Evolutionary conservation across 53 echinoderm and acorn worm genomes (phyloP), one percentile per base, ranked within the genome.

Genomic region (Apostichopus leukothele): DNA sequence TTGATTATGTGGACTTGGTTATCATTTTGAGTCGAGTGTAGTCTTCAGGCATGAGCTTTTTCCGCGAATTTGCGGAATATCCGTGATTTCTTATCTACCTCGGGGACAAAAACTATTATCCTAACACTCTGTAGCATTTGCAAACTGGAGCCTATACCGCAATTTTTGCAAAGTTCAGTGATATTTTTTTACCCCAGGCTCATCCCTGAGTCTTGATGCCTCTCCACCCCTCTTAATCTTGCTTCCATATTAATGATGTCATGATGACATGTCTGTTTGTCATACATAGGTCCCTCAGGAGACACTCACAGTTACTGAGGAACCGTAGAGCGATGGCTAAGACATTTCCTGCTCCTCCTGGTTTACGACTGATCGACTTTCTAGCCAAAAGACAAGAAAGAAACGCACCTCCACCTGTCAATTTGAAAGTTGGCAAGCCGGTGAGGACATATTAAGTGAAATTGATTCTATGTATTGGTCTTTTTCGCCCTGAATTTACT

Each of bases 391-490:
- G 90, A 60, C 94, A 92, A 54, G 95, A 94, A 50, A 92, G 95
- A 68, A 89, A 88, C 10, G 91, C 93, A 26, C 88, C 91, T 9
- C 90, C 93, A 18, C 86, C 90, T 7, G 94, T 97, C 89, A 95
- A 97, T 85, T 92, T 97, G 53, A 97, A 97, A 95, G 89, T 97
- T 0, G 97, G 95, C 88, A 97, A 97, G 87, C 92, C 97, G 75
- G 97, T 97, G 86, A 94, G 93, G 26, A 7, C 3, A 7, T 75
- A 16, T 25, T 22, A 39, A 39, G 39, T 39, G 39, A 39, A 13
- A 67, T 13, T n/a, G 68, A 67, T 67, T 13, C 68, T 16, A n/a
- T n/a, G 14, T 13, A 4, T 67, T 13, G 4, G 68, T 16, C 39
- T 39, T 39, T 39, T 3, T 39, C 39, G 3, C 39, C 39, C 39